Percentiles rank a stretch among this genome's conserved stretches.
phyloP scores from a whole-genome alignment of 2,797 vertebrate genomes.

The Melanotaenia pygmaea region DNA sequence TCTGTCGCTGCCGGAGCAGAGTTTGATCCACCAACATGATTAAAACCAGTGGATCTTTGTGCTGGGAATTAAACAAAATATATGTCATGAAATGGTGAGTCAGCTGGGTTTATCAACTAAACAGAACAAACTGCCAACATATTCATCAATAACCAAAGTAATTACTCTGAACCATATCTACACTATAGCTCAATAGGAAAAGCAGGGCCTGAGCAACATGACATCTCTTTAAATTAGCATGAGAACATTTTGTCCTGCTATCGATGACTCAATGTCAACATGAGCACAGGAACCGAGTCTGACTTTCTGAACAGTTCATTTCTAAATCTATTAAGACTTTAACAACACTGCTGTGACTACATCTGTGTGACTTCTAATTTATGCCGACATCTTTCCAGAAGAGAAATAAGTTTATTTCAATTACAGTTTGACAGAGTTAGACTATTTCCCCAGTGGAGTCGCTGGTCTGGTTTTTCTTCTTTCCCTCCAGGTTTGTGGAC shows the following conservation, averaged over 20 bases:
- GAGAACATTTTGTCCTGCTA: neutral
- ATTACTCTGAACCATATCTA: no score
- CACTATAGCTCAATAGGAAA: neutral
- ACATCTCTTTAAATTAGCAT: neutral
- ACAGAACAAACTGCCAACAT: no score
- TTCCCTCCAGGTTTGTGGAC: neutral
- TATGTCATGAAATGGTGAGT: neutral
- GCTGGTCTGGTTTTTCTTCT: neutral
- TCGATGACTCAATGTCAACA: no score
- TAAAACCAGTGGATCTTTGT: neutral
- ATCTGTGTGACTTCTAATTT: no score
- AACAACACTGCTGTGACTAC: no score
- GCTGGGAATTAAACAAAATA: neutral
- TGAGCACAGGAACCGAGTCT: neutral
- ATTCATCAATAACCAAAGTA: no score
- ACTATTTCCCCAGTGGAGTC: neutral
- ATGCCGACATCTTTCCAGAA: no score
- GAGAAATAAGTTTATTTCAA: no score
- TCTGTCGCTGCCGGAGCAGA: neutral
- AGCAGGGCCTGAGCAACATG: neutral
- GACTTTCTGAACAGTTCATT: neutral
- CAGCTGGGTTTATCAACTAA: no score
- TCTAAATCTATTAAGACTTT: neutral
- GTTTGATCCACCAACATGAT: neutral
- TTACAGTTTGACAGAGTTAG: neutral